Conservation (phyloP, 2,888 invertebrate genomes). For the Calliphora vomitoria region DNA sequence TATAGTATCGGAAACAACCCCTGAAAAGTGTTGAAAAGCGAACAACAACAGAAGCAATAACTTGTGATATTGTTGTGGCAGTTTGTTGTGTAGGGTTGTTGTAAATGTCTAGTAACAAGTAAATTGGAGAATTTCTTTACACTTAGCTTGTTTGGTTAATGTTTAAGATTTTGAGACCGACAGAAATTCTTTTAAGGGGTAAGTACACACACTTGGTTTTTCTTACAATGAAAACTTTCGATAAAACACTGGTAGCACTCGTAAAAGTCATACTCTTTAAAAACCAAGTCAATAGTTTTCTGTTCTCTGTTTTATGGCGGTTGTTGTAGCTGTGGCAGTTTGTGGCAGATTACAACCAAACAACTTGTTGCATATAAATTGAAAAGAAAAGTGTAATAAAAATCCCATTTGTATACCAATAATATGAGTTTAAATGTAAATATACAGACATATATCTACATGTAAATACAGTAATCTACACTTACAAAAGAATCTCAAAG, state of each 20-base stretch:
- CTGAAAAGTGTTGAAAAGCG: background rate
- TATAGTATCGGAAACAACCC: background rate
- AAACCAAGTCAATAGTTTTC: constrained; percentile 38
- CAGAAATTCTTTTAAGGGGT: background rate
- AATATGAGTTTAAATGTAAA: constrained; percentile 6
- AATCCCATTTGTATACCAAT: constrained; percentile 14
- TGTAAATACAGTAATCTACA: background rate
- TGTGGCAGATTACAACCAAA: constrained; percentile 43
- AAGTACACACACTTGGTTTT: background rate
- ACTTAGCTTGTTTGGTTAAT: background rate
- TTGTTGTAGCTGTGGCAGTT: background rate
- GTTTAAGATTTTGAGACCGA: background rate
- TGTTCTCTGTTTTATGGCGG: constrained; percentile 30
- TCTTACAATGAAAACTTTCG: background rate
- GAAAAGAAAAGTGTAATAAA: constrained; percentile 30
- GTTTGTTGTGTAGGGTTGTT: background rate
- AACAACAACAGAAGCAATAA: background rate
- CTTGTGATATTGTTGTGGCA: background rate
- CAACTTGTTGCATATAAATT: constrained; percentile 50
- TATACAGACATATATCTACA: background rate
- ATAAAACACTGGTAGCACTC: background rate
- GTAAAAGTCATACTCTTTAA: background rate
- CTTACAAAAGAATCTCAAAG: constrained; percentile 6
- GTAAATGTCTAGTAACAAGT: background rate
- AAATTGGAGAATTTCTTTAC: background rate